Percentiles rank a stretch among this genome's conserved stretches.
Evolutionary conservation across 1,140 invertebrate genomes (phyloP).

Genomic region (Bicyclus anynana): DNA sequence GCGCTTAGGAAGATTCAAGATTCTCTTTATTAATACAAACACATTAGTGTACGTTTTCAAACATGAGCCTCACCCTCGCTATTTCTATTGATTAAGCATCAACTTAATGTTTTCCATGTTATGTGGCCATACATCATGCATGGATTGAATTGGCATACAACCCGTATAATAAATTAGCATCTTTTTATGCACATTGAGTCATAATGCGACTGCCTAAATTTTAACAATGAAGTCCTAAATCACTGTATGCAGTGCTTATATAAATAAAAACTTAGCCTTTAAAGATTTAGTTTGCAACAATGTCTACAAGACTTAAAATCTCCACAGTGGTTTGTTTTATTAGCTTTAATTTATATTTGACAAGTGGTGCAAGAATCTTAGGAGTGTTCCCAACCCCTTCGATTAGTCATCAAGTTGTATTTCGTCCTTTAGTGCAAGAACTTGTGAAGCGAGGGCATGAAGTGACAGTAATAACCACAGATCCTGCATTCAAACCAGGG

Average conservation of each 20-base stretch:
- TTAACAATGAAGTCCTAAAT: no score
- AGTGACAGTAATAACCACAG: slow-evolving; percentile 52
- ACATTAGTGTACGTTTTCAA: no score
- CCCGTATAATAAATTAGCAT: no score
- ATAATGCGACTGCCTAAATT: no score
- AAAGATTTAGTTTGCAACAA: not conserved
- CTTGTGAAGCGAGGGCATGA: slow-evolving; percentile 69
- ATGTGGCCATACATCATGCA: no score
- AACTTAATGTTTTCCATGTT: no score
- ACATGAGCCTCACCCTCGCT: no score
- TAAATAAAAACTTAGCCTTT: not conserved
- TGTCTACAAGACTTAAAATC: not conserved
- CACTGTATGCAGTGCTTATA: not conserved
- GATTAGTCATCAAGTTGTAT: slow-evolving; percentile 69
- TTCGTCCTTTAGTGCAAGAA: slow-evolving; percentile 49
- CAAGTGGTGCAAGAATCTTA: not conserved
- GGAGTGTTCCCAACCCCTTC: slow-evolving; percentile 1
- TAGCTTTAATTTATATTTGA: not conserved
- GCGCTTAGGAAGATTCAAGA: no score
- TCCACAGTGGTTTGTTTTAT: not conserved
- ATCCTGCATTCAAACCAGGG: slow-evolving; percentile 29
- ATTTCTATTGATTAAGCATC: no score
- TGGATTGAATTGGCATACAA: no score
- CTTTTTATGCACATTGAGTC: no score
- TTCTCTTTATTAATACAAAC: no score